phyloP scores from a whole-genome alignment of 2,888 invertebrate species.

The Hypselothyrea guttata region DNA sequence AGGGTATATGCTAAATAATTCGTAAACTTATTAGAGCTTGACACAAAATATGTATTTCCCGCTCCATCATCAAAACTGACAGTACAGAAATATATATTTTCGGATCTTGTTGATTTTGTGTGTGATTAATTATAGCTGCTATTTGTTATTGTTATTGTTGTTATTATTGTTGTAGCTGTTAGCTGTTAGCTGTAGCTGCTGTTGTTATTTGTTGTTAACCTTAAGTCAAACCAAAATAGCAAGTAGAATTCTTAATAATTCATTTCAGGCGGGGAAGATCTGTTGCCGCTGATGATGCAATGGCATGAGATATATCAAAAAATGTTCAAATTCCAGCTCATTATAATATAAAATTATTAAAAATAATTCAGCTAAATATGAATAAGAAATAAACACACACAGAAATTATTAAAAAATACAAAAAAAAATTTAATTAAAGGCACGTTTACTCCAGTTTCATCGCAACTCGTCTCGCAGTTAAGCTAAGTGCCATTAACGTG shows the following conservation, averaged over 20 bases:
- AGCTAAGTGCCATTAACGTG: constrained; percentile 70
- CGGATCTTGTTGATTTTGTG: constrained; percentile 57
- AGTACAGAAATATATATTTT: constrained; percentile 40
- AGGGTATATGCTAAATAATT: constrained; percentile 23
- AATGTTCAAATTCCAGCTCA: constrained; percentile 45
- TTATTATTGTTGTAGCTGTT: constrained; percentile 44
- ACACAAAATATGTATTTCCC: constrained; percentile 23
- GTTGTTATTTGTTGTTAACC: constrained; percentile 67
- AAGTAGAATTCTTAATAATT: constrained; percentile 71
- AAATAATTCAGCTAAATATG: constrained; percentile 49
- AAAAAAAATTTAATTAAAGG: constrained; percentile 49
- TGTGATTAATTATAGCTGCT: constrained; percentile 52
- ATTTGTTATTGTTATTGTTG: constrained; percentile 33
- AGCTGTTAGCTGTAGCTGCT: constrained; percentile 57
- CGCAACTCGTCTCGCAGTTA: constrained; percentile 46
- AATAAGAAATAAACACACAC: constrained; percentile 4
- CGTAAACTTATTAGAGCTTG: constrained; percentile 16
- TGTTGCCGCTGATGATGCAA: too few species aligned
- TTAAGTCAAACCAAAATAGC: constrained; percentile 68
- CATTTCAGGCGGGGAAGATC: constrained; percentile 46
- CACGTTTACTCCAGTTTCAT: constrained; percentile 75
- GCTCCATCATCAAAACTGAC: constrained; percentile 48
- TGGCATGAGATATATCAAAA: constrained; percentile 36
- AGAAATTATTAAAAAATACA: too few species aligned
- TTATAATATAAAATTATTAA: constrained; percentile 67